Evolutionary conservation across 2,797 vertebrate species (phyloP).

Genomic region (Cynodonichthys magdalenae): DNA sequence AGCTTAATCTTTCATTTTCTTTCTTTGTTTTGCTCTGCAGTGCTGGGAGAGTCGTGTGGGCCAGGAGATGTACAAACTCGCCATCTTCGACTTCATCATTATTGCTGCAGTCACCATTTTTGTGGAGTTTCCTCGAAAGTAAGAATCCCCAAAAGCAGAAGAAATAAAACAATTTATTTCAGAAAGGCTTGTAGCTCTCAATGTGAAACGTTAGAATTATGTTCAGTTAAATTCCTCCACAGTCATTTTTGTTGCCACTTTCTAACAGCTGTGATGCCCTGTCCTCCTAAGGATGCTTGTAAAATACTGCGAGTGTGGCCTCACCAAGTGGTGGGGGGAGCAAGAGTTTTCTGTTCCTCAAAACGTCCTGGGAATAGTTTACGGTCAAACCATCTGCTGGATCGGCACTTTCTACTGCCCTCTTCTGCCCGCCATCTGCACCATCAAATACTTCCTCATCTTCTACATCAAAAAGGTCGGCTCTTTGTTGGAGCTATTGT

Average conservation of each 20-base stretch:
- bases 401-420: constrained; percentile 95
- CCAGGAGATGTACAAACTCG: constrained; percentile 98
- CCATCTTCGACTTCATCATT: constrained; percentile 95
- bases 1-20: too few relatives aligned
- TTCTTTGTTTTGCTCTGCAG: constrained; percentile 65
- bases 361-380: constrained; percentile 92
- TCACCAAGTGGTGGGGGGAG: constrained; percentile 86
- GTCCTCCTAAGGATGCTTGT: constrained; percentile 85
- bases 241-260: background rate
- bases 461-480: constrained; percentile 95
- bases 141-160: constrained; percentile 53
- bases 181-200: background rate
- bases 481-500: too few relatives aligned
- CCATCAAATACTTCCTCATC: constrained; percentile 91
- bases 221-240: background rate
- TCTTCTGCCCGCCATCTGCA: constrained; percentile 91
- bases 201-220: too few relatives aligned
- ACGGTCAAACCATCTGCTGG: constrained; percentile 98
- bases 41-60: constrained; percentile 97
- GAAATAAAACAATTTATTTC: background rate
- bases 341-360: constrained; percentile 93
- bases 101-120: constrained; percentile 87
- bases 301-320: constrained; percentile 81
- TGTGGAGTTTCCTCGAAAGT: constrained; percentile 94
- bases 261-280: background rate